Conservation (phyloP, 2,888 invertebrate species). For the Synanthedon formicaeformis region DNA sequence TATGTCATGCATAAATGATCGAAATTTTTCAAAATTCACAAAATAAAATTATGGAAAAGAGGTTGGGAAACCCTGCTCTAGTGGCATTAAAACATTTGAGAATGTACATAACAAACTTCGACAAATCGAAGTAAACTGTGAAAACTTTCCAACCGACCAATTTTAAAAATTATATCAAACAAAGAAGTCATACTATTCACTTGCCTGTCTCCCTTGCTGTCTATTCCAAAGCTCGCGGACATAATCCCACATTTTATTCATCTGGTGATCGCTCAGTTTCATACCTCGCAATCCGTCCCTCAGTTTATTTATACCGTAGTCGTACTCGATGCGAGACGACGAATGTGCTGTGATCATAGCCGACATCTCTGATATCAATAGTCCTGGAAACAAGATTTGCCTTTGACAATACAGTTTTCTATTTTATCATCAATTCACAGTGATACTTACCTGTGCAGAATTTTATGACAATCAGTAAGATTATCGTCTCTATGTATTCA, state of each 20-base stretch:
- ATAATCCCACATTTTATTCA: conserved; percentile 67
- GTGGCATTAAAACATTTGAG: no score
- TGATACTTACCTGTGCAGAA: conserved; percentile 55
- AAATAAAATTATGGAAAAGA: no score
- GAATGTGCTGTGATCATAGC: conserved; percentile 62
- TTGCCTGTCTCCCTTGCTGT: conserved; percentile 62
- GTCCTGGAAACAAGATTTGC: conserved; percentile 24
- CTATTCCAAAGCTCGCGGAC: conserved; percentile 64
- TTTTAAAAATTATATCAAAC: no score
- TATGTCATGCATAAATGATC: no score
- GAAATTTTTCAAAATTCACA: no score
- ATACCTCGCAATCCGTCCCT: conserved; percentile 59
- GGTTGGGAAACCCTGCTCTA: no score
- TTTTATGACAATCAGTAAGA: conserved; percentile 58
- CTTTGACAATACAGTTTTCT: not conserved
- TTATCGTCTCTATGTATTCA: conserved; percentile 59
- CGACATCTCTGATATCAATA: conserved; percentile 68
- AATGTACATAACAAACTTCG: no score
- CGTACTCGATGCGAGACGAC: conserved; percentile 62
- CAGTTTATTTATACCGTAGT: conserved; percentile 61
- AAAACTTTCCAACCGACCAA: no score
- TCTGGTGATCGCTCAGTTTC: conserved; percentile 60
- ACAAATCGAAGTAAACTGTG: no score
- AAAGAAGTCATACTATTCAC: no score
- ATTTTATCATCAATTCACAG: not conserved